Base-by-base conservation (phyloP, 2,888 invertebrate species). In the Coelinius sp. region DNA sequence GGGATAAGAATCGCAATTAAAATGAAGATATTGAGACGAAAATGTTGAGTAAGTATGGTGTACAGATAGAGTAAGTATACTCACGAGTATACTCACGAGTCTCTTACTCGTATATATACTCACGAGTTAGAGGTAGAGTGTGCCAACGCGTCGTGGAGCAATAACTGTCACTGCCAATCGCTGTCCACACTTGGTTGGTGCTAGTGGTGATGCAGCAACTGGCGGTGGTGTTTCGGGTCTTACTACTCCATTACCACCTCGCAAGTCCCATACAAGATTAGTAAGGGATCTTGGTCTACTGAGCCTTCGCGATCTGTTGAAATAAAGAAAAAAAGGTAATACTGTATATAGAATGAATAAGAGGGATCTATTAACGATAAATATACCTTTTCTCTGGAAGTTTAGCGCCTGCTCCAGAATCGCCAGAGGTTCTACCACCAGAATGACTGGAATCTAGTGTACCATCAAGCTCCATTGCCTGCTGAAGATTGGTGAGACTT, bases 401-500 rank as follows among this genome's bases (percentile, higher is more conserved):
- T 85, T 95, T 95, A 4, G 92, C 92, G 1, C 92, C 93, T 59
- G 92, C 92, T 0, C 92, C 93, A 3, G 95, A 95, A 87, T 95
- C 96, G 1, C 95, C 95, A 10, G 95, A 95, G 4, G 94, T 95
- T 68, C 95, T 91, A 0, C 95, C 95, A 38, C 95, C 96, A 25
- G 95, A 95, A 88, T 95, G 94, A 85, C 95, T 95, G 41, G 96
- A 96, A 84, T 96, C 95, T 77, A 96, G 89, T n/a, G 96, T 96
- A 0, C 95, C 95, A 84, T 94, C 94, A 44, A 93, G 88, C 86
- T 88, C 90, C 89, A 89, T 93, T 14, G 92, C 93, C 86, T 92
- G 93, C 80, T 93, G 93, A 49, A 94, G 91, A 87, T 93, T 93
- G 67, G 92, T 93, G 63, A 93, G 85, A 82, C 87, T 87, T 77